Evolutionary conservation across 35 echinoderm and acorn worm species (phyloP), one percentile per base, ranked within the genome.

Genomic region (Ptychodera flava): DNA sequence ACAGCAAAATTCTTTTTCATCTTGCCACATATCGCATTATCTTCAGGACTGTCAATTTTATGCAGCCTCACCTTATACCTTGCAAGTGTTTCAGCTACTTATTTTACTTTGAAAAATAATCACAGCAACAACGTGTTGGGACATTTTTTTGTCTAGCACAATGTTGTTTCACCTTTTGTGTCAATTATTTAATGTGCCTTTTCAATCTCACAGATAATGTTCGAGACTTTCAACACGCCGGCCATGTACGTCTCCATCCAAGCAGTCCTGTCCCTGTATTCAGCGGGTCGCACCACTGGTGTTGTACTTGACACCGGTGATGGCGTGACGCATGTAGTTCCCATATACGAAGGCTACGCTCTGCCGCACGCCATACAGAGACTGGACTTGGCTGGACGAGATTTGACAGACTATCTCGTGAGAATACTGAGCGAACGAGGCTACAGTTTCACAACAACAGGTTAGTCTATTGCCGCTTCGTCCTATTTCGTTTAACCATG

Each of bases 261-360:
- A 45, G 84, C 89, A 14, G 89, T 91, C 34, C 34, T 91, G 28
- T 86, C 89, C 31, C 33, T 91, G 35, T 92, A 87, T 84, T 77
- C 86, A 31, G 84, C 91, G 30, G 89, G 91, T 37, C 86, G 86
- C 80, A 88, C 91, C 16, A 92, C 86, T 29, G 91, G 91, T 37
- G 88, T 92, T 77, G 91, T 92, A n/a, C 76, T 92, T 37, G 91
- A 92, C 31, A 88, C 91, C 28, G 91, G 91, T 77, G 91, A 92
- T 45, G 91, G 91, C 52, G 91, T 92, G 30, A 88, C 91, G n/a
- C 91, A 92, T 36, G 88, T 86, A 16, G 91, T 92, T 80, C 91
- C 91, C 81, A 92, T 92, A 81, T 92, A 92, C 78, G 91, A 92
- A 38, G 91, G 91, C 27, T 92, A 92, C n/a, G n/a, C n/a, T n/a